Percentiles rank a stretch among this genome's conserved stretches.
Conservation (phyloP, 2,113 vertebrate genomes). For the Maccullochella peelii region DNA sequence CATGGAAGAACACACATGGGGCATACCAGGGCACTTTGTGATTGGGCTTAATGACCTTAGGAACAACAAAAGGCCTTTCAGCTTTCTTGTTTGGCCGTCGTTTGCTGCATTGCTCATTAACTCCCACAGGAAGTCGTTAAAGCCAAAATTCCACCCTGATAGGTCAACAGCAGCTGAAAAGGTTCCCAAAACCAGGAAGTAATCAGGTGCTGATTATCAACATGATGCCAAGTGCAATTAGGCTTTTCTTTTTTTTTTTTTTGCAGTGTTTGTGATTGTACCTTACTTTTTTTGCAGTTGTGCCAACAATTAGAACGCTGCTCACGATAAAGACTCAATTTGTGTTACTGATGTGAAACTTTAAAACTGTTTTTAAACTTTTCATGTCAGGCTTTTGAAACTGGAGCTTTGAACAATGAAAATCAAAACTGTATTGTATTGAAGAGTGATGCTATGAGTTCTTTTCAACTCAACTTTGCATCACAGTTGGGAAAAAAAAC, state of each 20-base stretch:
- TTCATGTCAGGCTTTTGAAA: slow-evolving; percentile 5
- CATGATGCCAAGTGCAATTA: slow-evolving; percentile 70
- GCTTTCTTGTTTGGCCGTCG: slow-evolving; percentile 58
- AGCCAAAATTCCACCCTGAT: slow-evolving; percentile 59
- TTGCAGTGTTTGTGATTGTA: slow-evolving; percentile 15
- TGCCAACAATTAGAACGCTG: neutral
- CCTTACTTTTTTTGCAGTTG: slow-evolving; percentile 15
- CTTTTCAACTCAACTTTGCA: neutral
- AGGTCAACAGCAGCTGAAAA: slow-evolving; percentile 78
- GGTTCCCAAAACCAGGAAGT: slow-evolving; percentile 77
- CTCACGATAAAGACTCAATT: neutral
- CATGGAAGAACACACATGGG: slow-evolving; percentile 43
- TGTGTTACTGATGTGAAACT: slow-evolving; percentile 1
- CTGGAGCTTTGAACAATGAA: slow-evolving; percentile 10
- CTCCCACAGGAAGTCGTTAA: slow-evolving; percentile 78
- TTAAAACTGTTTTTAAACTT: slow-evolving; percentile 12
- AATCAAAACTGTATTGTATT: neutral
- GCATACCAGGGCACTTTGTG: slow-evolving; percentile 55
- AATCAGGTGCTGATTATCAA: slow-evolving; percentile 75
- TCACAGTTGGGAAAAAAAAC: slow-evolving; percentile 5
- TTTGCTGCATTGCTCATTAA: slow-evolving; percentile 66
- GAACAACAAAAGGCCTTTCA: slow-evolving; percentile 73
- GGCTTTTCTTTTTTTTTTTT: neutral
- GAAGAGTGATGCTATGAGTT: neutral
- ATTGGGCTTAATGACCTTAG: slow-evolving; percentile 70